Percentiles rank a stretch among this genome's conserved stretches.
phyloP scores from a whole-genome alignment of 2,888 invertebrate species.

The Drosophila mettleri region DNA sequence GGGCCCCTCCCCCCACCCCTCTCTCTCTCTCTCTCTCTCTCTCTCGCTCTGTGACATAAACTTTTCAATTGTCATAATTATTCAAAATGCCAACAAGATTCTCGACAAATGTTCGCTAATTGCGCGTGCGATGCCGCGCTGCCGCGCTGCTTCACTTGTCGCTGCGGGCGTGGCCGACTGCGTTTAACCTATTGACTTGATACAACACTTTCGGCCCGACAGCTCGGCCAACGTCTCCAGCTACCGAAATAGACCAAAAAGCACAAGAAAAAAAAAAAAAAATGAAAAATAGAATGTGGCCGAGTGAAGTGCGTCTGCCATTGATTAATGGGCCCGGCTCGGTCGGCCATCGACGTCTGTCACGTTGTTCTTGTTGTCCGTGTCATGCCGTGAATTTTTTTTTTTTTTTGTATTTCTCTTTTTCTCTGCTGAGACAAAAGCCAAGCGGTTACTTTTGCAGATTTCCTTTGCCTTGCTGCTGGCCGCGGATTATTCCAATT shows the following conservation, averaged over 20 bases:
- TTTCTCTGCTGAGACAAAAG: conserved; percentile 56
- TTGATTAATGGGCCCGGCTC: conserved; percentile 80
- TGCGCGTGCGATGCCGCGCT: conserved; percentile 25
- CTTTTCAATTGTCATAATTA: conserved; percentile 78
- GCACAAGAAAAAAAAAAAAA: too few relatives aligned
- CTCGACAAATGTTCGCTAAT: conserved; percentile 50
- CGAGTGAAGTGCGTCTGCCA: conserved; percentile 60
- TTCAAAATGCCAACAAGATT: conserved; percentile 69
- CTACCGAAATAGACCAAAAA: conserved; percentile 40
- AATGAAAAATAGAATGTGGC: too few relatives aligned
- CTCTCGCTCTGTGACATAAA: conserved; percentile 36
- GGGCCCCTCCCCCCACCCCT: background rate
- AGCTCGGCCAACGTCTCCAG: conserved; percentile 11
- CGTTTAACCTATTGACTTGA: conserved; percentile 51
- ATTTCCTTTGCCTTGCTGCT: conserved; percentile 40
- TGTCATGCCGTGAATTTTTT: conserved; percentile 54
- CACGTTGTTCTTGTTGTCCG: conserved; percentile 8
- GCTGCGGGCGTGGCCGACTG: conserved; percentile 30
- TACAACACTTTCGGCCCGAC: conserved; percentile 23
- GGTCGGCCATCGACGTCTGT: conserved; percentile 52
- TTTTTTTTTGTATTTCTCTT: conserved; percentile 2
- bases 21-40: too few relatives aligned
- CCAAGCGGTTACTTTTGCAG: conserved; percentile 48
- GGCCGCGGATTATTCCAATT: conserved; percentile 23
- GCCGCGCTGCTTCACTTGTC: too few relatives aligned